phyloP scores from a whole-genome alignment of 2,888 invertebrate species.

The Mesopsocus fuscifrons region DNA sequence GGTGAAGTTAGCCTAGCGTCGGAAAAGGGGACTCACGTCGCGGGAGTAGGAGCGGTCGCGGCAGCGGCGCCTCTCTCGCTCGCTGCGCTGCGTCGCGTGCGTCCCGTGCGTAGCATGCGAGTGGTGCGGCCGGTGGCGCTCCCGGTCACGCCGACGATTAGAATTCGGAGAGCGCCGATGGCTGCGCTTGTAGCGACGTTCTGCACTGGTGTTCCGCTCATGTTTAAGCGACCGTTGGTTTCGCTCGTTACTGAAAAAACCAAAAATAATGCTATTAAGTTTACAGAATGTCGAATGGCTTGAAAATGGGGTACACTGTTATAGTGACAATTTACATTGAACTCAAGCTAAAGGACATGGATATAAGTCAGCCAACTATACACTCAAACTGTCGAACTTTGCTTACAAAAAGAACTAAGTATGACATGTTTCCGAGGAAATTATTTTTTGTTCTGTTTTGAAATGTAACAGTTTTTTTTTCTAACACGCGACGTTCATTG shows the following conservation, averaged over 20 bases:
- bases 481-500: too few species aligned
- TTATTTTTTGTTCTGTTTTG: too few species aligned
- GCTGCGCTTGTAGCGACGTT: constrained; percentile 68
- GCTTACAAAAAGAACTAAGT: too few species aligned
- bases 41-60: constrained; percentile 13
- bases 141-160: constrained; percentile 38
- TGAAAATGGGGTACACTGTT: too few species aligned
- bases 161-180: constrained; percentile 65
- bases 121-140: constrained; percentile 3
- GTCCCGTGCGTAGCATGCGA: constrained; percentile 1
- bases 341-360: too few species aligned
- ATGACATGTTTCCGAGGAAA: too few species aligned
- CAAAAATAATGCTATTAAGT: constrained; percentile 1
- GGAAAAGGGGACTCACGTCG: neutral
- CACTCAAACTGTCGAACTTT: too few species aligned
- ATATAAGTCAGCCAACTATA: too few species aligned
- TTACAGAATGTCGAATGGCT: too few species aligned
- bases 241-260: constrained; percentile 34
- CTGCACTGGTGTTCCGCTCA: constrained; percentile 58
- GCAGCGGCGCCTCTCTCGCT: constrained; percentile 20
- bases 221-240: constrained; percentile 37
- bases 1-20: too few species aligned
- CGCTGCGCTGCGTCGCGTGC: constrained; percentile 13
- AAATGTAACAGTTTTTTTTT: too few species aligned
- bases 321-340: too few species aligned